A percentile compares a stretch with the other conserved stretches of the same genome.
Conservation (phyloP, 2,888 invertebrate species). For the Agonopterix arenella region DNA sequence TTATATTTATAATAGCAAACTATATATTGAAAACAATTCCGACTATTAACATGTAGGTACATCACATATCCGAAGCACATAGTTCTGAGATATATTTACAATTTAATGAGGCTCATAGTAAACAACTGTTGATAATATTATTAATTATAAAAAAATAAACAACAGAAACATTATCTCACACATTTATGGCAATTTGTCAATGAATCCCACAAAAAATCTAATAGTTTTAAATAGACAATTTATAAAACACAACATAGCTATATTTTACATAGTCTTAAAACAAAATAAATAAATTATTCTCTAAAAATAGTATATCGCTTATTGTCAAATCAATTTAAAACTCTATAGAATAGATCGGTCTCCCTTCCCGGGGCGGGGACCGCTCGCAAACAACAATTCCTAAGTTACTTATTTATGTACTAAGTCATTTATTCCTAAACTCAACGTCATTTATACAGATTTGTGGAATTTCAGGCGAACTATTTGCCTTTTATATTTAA, state of each 20-base stretch:
- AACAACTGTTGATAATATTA: conserved; percentile 35
- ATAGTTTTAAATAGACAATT: conserved; percentile 60
- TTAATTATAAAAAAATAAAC: conserved; percentile 48
- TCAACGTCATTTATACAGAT: conserved; percentile 36
- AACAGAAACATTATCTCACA: conserved; percentile 70
- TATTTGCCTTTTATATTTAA: conserved; percentile 1
- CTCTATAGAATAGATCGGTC: conserved; percentile 21
- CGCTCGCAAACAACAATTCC: conserved; percentile 38
- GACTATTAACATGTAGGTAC: conserved; percentile 29
- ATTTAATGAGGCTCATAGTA: conserved; percentile 30
- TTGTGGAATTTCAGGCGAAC: conserved; percentile 12
- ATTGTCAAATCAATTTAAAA: conserved; percentile 69
- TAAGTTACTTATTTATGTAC: conserved; percentile 52
- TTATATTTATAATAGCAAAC: conserved; percentile 15
- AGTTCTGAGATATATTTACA: conserved; percentile 45
- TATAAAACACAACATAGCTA: conserved; percentile 71
- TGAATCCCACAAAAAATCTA: conserved; percentile 51
- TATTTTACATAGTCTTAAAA: conserved; percentile 71
- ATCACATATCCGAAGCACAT: conserved; percentile 39
- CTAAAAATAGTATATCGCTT: conserved; percentile 62
- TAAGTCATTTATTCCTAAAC: conserved; percentile 32
- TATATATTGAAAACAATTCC: conserved; percentile 18
- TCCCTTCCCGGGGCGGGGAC: background rate
- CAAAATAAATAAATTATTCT: conserved; percentile 72
- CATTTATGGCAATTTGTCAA: conserved; percentile 68